Percentiles rank a stretch among this genome's conserved stretches.
Evolutionary conservation across 2,113 vertebrate species (phyloP).

Genomic region (Ivindomyrus marchei): DNA sequence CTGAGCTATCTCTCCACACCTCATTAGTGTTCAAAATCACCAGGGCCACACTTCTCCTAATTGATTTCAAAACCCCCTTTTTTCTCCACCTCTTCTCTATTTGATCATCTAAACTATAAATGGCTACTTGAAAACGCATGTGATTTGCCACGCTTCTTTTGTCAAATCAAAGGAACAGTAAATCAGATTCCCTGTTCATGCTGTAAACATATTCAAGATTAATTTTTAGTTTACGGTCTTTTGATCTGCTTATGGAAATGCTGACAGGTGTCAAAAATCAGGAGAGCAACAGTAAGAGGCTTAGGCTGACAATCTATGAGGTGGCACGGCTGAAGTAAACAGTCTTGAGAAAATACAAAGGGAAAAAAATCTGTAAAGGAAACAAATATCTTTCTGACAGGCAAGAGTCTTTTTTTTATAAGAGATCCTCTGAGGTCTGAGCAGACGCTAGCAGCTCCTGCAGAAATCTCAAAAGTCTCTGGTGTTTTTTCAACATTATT

Average conservation of each 20-base stretch:
- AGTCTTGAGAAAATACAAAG: conserved; percentile 37
- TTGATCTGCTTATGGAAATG: not conserved
- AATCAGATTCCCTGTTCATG: not conserved
- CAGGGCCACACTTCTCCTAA: conserved; percentile 19
- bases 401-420: conserved; percentile 30
- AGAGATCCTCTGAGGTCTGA: conserved; percentile 27
- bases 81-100: not conserved
- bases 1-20: not conserved
- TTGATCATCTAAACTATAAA: not conserved
- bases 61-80: conserved; percentile 14
- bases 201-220: not conserved
- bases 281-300: not conserved
- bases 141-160: not conserved
- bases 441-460: not conserved
- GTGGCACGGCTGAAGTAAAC: not conserved
- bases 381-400: conserved; percentile 52
- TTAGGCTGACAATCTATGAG: not conserved
- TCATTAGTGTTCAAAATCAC: conserved; percentile 16
- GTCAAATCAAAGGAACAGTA: not conserved
- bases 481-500: not conserved
- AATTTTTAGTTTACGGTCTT: not conserved
- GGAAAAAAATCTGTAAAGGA: conserved; percentile 30
- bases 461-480: not conserved
- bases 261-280: not conserved
- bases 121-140: not conserved